A percentile compares a stretch with the other conserved stretches of the same genome.
Conservation (phyloP, 1,140 invertebrate species). For the Mamestra configurata region DNA sequence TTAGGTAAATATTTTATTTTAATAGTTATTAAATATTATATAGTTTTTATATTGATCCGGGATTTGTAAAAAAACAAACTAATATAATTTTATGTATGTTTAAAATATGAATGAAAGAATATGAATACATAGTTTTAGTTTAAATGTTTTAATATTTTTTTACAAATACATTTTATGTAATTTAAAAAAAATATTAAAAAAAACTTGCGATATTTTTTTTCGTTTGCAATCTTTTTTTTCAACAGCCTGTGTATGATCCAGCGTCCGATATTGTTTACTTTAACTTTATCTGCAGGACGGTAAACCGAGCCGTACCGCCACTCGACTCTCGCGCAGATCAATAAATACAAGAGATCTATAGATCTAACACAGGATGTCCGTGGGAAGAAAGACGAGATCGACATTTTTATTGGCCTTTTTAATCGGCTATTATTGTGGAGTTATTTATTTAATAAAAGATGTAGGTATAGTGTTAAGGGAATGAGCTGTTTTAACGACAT, state of each 20-base stretch:
- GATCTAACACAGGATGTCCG: constrained; percentile 50
- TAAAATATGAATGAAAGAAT: too few species aligned
- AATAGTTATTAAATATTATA: constrained; percentile 2
- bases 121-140: too few species aligned
- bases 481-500: neutral
- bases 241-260: constrained; percentile 35
- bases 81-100: neutral
- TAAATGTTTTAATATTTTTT: too few species aligned
- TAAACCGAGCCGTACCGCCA: constrained; percentile 46
- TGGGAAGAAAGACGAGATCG: constrained; percentile 39
- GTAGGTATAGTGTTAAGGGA: neutral
- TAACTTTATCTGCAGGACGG: constrained; percentile 48
- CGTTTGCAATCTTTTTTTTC: neutral
- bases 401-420: constrained; percentile 37
- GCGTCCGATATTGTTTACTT: constrained; percentile 47
- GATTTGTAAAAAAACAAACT: neutral
- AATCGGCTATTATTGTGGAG: constrained; percentile 17
- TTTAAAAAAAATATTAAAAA: too few species aligned
- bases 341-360: constrained; percentile 51
- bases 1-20: constrained; percentile 30
- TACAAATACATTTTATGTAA: too few species aligned
- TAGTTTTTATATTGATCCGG: neutral
- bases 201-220: neutral
- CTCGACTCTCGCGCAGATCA: constrained; percentile 45
- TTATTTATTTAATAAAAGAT: neutral